phyloP scores from a whole-genome alignment of 2,113 vertebrate genomes.

The Ptychochromis oligacanthus region DNA sequence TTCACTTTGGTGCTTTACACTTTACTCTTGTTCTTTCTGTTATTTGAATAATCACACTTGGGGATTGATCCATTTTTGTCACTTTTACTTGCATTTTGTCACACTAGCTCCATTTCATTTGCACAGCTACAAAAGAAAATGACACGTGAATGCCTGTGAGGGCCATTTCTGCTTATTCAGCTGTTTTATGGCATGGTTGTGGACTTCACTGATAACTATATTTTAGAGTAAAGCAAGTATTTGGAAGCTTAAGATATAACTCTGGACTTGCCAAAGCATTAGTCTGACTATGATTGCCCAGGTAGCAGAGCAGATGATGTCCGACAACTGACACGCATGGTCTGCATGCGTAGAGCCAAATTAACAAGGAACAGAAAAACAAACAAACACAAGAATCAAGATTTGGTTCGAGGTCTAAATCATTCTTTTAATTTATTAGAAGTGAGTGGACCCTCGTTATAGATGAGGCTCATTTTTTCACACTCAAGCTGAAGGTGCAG shows the following conservation, averaged over 20 bases:
- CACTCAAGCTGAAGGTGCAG: not conserved
- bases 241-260: not conserved
- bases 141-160: not conserved
- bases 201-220: too few relatives aligned
- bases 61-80: not conserved
- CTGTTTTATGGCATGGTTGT: not conserved
- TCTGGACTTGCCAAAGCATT: slow-evolving; percentile 34
- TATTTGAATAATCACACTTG: not conserved
- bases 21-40: not conserved
- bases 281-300: slow-evolving; percentile 12
- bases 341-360: too few relatives aligned
- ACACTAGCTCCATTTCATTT: not conserved
- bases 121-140: not conserved
- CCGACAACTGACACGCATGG: not conserved
- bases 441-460: not conserved
- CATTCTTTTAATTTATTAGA: too few relatives aligned
- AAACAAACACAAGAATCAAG: not conserved
- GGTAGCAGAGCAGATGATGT: slow-evolving; percentile 25
- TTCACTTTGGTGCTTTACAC: not conserved
- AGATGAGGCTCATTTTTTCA: not conserved
- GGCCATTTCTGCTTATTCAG: not conserved
- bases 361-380: too few relatives aligned
- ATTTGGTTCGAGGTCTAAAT: not conserved
- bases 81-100: not conserved
- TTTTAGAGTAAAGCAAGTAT: not conserved